A percentile compares a stretch with the other conserved stretches of the same genome.
Conservation (phyloP, 2,797 vertebrate species). For the Spinus pinus region DNA sequence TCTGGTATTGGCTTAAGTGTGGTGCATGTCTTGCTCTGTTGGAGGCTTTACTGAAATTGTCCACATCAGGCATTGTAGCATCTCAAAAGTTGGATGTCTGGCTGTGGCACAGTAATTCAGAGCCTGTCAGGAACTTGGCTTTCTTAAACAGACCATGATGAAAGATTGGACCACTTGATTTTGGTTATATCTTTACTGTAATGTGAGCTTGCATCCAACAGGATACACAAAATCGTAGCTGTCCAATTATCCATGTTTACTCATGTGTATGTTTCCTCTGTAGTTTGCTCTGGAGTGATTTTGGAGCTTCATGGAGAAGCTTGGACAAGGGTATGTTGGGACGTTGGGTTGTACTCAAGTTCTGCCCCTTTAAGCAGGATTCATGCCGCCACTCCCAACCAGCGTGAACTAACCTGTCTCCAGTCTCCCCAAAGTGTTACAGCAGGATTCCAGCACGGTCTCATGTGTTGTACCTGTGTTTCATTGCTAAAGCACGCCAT, state of each 20-base stretch:
- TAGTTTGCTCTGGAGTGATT: slow-evolving; percentile 51
- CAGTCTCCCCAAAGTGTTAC: not conserved
- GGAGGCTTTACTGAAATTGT: not conserved
- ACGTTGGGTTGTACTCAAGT: not conserved
- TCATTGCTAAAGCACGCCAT: not conserved
- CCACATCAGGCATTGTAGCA: not conserved
- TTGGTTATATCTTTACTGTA: not conserved
- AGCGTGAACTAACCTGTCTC: not conserved
- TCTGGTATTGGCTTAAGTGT: not conserved
- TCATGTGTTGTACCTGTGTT: not conserved
- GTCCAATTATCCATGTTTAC: not conserved
- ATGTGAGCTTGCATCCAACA: not conserved
- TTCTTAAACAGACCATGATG: not conserved
- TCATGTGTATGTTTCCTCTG: not conserved
- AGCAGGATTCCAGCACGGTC: not conserved
- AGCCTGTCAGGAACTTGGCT: not conserved
- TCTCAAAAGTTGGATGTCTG: not conserved
- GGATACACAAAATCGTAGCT: not conserved
- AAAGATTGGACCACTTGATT: not conserved
- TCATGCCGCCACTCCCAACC: not conserved
- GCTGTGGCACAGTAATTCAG: not conserved
- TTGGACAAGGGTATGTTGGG: slow-evolving; percentile 23
- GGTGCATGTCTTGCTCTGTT: not conserved
- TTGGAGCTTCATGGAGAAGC: slow-evolving; percentile 47
- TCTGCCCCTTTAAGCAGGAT: slow-evolving; percentile 3